phyloP scores from a whole-genome alignment of 2,888 invertebrate genomes.

The Tiphia femorata region DNA sequence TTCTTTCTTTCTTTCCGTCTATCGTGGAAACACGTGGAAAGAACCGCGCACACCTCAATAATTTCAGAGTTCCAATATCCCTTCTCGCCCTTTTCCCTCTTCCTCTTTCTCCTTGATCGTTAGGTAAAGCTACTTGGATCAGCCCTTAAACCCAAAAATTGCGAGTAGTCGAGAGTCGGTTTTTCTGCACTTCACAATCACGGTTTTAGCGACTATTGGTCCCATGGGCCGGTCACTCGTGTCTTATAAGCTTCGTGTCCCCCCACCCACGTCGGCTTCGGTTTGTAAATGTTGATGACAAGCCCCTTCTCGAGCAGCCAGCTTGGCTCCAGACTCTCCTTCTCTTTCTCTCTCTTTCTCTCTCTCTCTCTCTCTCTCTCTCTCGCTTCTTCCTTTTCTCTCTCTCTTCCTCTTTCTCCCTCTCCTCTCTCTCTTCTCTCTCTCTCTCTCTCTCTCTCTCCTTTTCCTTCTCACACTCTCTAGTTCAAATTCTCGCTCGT shows the following conservation, averaged over 20 bases:
- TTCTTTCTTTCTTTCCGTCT: no score
- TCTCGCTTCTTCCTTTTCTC: constrained; percentile 5
- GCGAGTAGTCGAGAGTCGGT: neutral
- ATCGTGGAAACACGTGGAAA: no score
- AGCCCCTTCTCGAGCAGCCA: constrained; percentile 65
- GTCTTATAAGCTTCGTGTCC: constrained; percentile 65
- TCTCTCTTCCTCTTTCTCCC: neutral
- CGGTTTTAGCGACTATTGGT: constrained; percentile 66
- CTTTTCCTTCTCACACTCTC: constrained; percentile 1
- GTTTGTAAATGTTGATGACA: constrained; percentile 50
- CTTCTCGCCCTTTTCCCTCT: neutral
- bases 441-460: constrained; percentile 4
- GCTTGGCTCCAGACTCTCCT: constrained; percentile 64
- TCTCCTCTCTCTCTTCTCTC: neutral
- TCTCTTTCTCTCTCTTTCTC: constrained; percentile 1
- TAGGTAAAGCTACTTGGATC: neutral
- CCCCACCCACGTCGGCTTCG: constrained; percentile 57
- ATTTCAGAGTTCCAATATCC: no score
- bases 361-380: neutral
- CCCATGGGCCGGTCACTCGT: constrained; percentile 55
- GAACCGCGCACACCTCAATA: no score
- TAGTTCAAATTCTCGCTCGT: no score
- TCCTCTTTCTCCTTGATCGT: neutral
- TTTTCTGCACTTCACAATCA: constrained; percentile 38
- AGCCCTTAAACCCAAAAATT: no score